Conservation (phyloP, 1,140 invertebrate genomes). For the Reticulitermes speratus region DNA sequence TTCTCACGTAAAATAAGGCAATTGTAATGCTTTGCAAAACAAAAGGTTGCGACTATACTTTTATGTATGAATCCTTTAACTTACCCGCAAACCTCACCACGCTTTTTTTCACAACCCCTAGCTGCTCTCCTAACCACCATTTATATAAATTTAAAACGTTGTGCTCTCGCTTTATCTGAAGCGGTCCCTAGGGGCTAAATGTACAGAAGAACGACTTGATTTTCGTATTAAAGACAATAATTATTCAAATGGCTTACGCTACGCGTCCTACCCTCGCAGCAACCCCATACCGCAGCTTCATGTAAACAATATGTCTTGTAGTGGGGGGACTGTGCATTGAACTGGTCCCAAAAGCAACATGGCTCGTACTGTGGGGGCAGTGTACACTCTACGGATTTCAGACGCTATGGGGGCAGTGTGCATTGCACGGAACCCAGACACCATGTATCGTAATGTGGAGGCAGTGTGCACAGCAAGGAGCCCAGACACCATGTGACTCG, state of each 20-base stretch:
- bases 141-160: background rate
- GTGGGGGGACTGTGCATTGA: background rate
- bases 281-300: background rate
- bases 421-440: no score
- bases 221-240: constrained; percentile 17
- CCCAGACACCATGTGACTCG: no score
- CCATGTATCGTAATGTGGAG: no score
- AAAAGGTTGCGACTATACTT: background rate
- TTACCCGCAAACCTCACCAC: background rate
- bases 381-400: no score
- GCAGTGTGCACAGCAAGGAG: no score
- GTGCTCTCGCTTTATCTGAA: background rate
- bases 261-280: background rate
- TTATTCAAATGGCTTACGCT: constrained; percentile 4
- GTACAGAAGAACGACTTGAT: background rate
- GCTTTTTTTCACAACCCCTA: background rate
- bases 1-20: background rate
- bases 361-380: no score
- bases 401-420: no score
- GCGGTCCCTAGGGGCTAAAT: background rate
- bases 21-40: background rate
- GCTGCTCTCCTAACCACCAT: background rate
- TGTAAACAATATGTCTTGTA: background rate
- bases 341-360: no score
- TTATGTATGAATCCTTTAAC: background rate